These are phyloP conservation scores for Dermochelys coriacea DNA, from an alignment of 2,797 vertebrate genomes.

Conservation along the genomic window DNA sequence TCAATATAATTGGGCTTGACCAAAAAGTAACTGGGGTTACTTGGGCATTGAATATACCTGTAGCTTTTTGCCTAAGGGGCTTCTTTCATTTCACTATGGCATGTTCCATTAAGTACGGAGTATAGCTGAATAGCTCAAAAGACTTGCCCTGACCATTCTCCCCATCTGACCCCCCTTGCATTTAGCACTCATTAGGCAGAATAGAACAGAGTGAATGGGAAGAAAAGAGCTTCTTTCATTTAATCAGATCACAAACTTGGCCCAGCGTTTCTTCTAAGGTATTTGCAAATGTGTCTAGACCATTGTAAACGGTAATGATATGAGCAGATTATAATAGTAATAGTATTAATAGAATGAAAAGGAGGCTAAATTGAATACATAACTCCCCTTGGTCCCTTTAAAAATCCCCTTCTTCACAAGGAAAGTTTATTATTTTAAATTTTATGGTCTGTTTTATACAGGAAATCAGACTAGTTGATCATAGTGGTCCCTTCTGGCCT, in stretches of 20 bases:
- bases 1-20: constrained; percentile 66
- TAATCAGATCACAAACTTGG: not conserved
- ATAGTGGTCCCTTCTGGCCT: constrained; percentile 21
- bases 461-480: not conserved
- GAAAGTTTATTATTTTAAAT: not conserved
- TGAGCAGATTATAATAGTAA: not conserved
- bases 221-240: rapidly evolving
- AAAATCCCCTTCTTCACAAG: not conserved
- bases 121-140: not conserved
- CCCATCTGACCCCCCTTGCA: no score
- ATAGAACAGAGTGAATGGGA: not conserved
- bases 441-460: not conserved
- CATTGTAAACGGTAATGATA: not conserved
- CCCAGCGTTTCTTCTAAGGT: not conserved
- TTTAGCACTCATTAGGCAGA: not conserved
- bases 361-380: not conserved
- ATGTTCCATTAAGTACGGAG: constrained; percentile 32
- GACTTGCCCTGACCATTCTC: not conserved
- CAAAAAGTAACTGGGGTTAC: constrained; percentile 30
- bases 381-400: not conserved
- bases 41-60: not conserved
- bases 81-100: not conserved
- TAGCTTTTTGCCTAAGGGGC: constrained; percentile 7
- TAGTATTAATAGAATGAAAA: not conserved
- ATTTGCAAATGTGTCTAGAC: rapidly evolving